These are phyloP conservation scores for Morone chrysops DNA, from an alignment of 2,113 vertebrate species.

Conservation along the genomic window DNA sequence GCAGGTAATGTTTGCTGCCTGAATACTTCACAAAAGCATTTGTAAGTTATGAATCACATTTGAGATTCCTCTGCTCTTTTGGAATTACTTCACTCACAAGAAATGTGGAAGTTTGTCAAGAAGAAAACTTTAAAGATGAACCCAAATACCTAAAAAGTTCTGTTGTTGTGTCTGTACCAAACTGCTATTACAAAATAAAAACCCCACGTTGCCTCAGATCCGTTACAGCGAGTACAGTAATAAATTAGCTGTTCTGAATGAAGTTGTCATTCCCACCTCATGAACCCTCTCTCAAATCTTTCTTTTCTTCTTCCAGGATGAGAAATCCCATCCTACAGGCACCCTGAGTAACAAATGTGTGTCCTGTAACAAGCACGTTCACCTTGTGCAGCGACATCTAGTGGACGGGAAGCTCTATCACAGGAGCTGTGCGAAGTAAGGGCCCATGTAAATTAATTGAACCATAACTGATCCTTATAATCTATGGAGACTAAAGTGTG, in stretches of 20 bases:
- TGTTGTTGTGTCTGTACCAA: constrained; percentile 6
- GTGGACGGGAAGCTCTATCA: constrained; percentile 94
- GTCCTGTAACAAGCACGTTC: constrained; percentile 90
- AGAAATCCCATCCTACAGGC: constrained; percentile 62
- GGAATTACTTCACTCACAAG: background rate
- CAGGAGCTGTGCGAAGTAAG: constrained; percentile 95
- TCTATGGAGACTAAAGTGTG: background rate
- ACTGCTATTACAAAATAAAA: background rate
- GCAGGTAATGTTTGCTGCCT: constrained; percentile 46
- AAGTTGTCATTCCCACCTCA: background rate
- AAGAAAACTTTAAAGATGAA: background rate
- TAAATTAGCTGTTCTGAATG: background rate
- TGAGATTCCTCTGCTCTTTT: background rate
- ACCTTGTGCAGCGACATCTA: constrained; percentile 94
- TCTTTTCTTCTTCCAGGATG: constrained; percentile 52
- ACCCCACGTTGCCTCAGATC: background rate
- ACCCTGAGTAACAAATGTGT: constrained; percentile 87
- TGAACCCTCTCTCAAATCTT: background rate
- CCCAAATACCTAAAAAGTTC: background rate
- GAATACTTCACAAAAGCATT: background rate
- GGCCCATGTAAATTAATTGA: background rate
- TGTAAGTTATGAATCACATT: background rate
- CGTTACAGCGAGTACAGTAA: background rate
- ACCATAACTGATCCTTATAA: background rate
- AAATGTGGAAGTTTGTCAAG: background rate